These are phyloP conservation scores for Xylota segnis DNA, from an alignment of 2,888 invertebrate genomes.

Conservation along the genomic window DNA sequence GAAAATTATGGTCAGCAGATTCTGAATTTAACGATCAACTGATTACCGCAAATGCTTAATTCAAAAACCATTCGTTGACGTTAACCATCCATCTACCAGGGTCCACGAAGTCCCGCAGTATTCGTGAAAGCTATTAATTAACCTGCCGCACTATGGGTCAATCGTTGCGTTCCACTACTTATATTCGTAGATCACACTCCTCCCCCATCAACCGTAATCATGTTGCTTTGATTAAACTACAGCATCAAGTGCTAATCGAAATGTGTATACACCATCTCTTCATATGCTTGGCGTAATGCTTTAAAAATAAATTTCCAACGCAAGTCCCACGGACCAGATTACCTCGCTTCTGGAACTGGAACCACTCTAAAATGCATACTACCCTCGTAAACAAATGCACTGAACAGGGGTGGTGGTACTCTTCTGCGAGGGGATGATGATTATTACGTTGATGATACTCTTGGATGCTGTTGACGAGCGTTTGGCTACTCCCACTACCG, in stretches of 20 bases:
- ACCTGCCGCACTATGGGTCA: slow-evolving; percentile 35
- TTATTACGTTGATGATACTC: slow-evolving; percentile 50
- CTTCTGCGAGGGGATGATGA: slow-evolving; percentile 16
- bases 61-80: slow-evolving; percentile 32
- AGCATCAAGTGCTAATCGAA: slow-evolving; percentile 70
- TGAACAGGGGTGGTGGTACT: background rate
- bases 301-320: slow-evolving; percentile 61
- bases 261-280: slow-evolving; percentile 23
- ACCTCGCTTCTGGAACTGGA: slow-evolving; percentile 15
- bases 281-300: slow-evolving; percentile 59
- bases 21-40: slow-evolving; percentile 24
- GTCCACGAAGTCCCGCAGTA: slow-evolving; percentile 3
- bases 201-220: slow-evolving; percentile 46
- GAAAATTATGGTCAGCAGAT: background rate
- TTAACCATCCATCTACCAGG: slow-evolving; percentile 10
- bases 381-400: background rate
- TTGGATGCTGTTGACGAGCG: slow-evolving; percentile 49
- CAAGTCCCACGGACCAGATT: slow-evolving; percentile 58
- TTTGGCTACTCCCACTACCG: background rate
- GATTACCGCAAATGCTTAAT: slow-evolving; percentile 38
- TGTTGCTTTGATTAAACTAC: slow-evolving; percentile 67
- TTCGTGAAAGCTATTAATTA: slow-evolving; percentile 61
- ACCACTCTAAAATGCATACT: slow-evolving; percentile 46
- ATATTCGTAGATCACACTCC: too few species aligned
- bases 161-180: slow-evolving; percentile 7